phyloP scores from a whole-genome alignment of 2,888 invertebrate genomes.

The Plebejus anna region DNA sequence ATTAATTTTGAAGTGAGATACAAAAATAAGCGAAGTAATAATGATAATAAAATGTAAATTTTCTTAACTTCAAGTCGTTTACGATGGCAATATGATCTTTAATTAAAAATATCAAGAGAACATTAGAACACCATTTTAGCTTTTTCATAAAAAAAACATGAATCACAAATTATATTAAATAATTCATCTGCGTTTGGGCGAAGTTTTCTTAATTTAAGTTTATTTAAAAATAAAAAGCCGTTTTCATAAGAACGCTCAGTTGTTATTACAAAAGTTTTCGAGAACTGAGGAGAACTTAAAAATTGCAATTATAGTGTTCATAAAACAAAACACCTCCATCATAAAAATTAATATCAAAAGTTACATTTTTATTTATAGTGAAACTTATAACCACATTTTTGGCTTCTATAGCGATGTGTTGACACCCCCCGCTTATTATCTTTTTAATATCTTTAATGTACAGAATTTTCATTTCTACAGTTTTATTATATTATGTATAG shows the following conservation, averaged over 20 bases:
- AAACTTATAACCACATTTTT: background rate
- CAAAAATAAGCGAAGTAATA: background rate
- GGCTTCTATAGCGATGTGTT: too few species aligned
- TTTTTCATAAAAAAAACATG: background rate
- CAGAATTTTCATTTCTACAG: too few species aligned
- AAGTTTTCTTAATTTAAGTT: constrained; percentile 6
- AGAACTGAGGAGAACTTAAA: background rate
- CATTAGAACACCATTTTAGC: background rate
- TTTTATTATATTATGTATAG: too few species aligned
- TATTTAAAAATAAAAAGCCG: background rate
- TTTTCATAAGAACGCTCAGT: background rate
- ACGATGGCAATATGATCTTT: constrained; percentile 3
- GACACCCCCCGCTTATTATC: too few species aligned
- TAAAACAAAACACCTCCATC: constrained; percentile 1
- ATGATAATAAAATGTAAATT: constrained; percentile 1
- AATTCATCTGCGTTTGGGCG: background rate
- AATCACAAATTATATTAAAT: constrained; percentile 2
- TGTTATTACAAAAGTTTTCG: constrained; percentile 14
- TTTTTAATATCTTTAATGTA: too few species aligned
- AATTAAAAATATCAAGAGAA: constrained; percentile 17
- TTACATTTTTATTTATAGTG: background rate
- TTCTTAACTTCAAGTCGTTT: background rate
- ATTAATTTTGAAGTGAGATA: background rate
- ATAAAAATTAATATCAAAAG: constrained; percentile 1
- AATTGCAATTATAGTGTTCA: background rate